These are phyloP conservation scores for Lithobates sylvaticus DNA, from an alignment of 2,797 vertebrate species.

Conservation along the genomic window DNA sequence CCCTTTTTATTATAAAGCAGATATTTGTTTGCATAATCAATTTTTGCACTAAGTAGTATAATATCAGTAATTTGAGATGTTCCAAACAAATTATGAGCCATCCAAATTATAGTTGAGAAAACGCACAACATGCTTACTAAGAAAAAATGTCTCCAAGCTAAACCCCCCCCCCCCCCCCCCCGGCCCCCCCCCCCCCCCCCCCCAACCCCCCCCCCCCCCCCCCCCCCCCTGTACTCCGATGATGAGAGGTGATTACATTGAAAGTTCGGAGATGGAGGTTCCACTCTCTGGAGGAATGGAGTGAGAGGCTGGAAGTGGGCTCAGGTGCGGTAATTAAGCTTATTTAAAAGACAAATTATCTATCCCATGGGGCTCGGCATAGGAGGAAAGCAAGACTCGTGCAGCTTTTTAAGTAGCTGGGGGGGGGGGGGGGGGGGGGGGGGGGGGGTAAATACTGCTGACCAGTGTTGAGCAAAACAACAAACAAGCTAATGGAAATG, in stretches of 20 bases:
- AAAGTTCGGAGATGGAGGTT: constrained; percentile 6
- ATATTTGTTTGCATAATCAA: not conserved
- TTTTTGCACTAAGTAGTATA: not conserved
- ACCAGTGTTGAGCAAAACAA: not conserved
- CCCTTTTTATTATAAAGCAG: not conserved
- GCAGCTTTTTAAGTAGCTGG: not conserved
- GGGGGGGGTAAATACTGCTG: not conserved
- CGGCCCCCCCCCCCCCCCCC: too few species aligned
- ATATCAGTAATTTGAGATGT: not conserved
- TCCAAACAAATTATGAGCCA: not conserved
- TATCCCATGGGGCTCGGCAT: not conserved
- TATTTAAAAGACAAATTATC: constrained; percentile 29
- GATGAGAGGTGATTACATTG: not conserved
- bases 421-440: not conserved
- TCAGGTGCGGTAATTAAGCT: constrained; percentile 25
- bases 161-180: too few species aligned
- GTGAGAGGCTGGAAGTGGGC: not conserved
- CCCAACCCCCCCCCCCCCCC: too few species aligned
- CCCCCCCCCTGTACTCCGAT: not conserved
- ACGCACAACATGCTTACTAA: constrained; percentile 10
- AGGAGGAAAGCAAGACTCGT: not conserved
- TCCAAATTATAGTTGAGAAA: not conserved
- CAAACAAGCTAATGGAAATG: not conserved
- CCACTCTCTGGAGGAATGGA: not conserved
- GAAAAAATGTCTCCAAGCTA: not conserved